Percentiles rank a stretch among this genome's conserved stretches.
phyloP scores from a whole-genome alignment of 2,888 invertebrate species.

The Lithophane ornitopus region DNA sequence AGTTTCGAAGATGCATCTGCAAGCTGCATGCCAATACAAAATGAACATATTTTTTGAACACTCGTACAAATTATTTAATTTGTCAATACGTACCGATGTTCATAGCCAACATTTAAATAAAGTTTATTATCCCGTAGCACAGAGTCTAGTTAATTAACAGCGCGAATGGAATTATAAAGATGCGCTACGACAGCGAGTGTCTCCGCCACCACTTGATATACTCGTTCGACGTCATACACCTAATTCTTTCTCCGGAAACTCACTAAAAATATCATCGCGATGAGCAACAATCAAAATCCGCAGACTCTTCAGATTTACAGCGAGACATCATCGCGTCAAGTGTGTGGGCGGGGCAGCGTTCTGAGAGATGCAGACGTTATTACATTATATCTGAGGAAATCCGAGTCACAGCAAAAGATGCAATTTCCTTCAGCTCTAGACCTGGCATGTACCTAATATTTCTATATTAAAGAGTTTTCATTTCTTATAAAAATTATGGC shows the following conservation, averaged over 20 bases:
- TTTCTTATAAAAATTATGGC: neutral
- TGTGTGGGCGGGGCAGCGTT: constrained; percentile 54
- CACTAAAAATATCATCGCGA: constrained; percentile 63
- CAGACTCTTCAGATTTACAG: constrained; percentile 60
- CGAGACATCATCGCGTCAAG: constrained; percentile 59
- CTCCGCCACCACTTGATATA: constrained; percentile 41
- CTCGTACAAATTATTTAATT: constrained; percentile 2
- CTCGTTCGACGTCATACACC: constrained; percentile 24
- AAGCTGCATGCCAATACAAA: constrained; percentile 21
- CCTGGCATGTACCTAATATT: constrained; percentile 1
- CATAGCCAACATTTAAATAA: constrained; percentile 15
- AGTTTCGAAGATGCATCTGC: constrained; percentile 41
- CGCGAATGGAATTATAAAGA: constrained; percentile 16
- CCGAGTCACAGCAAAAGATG: constrained; percentile 32
- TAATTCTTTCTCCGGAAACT: constrained; percentile 56
- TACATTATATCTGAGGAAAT: constrained; percentile 44
- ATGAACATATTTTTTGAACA: neutral
- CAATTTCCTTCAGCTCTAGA: constrained; percentile 14
- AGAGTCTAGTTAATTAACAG: constrained; percentile 7
- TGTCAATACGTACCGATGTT: constrained; percentile 12
- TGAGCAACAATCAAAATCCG: constrained; percentile 65
- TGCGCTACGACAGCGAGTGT: constrained; percentile 4
- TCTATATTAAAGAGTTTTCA: neutral
- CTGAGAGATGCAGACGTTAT: constrained; percentile 51
- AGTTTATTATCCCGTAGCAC: constrained; percentile 10